Evolutionary conservation across 1,140 invertebrate species (phyloP).

Genomic region (Eulimnadia texana): DNA sequence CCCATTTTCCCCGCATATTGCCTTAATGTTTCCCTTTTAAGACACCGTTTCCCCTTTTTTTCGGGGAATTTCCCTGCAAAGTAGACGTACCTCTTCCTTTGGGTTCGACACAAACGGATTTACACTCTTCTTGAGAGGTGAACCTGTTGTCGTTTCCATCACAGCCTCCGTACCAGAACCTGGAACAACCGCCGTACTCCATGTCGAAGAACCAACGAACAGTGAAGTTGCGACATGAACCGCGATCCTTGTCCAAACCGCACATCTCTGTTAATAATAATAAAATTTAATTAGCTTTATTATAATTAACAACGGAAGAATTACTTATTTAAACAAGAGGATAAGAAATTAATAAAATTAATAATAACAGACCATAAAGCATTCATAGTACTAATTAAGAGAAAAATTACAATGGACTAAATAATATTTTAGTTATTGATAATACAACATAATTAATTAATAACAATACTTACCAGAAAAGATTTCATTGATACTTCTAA

Average conservation of each 20-base stretch:
- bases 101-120: conserved; percentile 69
- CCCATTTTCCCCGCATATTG: too few relatives aligned
- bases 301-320: too few relatives aligned
- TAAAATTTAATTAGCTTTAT: background rate
- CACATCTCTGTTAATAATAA: conserved; percentile 46
- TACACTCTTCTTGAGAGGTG: conserved; percentile 68
- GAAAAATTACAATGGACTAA: too few relatives aligned
- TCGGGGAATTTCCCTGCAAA: too few relatives aligned
- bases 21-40: too few relatives aligned
- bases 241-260: conserved; percentile 53
- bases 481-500: background rate
- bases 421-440: too few relatives aligned
- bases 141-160: conserved; percentile 84
- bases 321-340: too few relatives aligned
- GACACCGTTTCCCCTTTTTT: too few relatives aligned
- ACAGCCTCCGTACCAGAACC: conserved; percentile 92
- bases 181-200: conserved; percentile 70
- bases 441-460: too few relatives aligned
- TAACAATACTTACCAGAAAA: background rate
- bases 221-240: conserved; percentile 63
- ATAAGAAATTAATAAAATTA: background rate
- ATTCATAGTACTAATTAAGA: background rate
- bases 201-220: conserved; percentile 81
- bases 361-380: background rate
- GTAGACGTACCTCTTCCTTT: conserved; percentile 66